Evolutionary conservation across 1,140 invertebrate species (phyloP), one percentile per base, ranked within the genome.

Genomic region (Batillaria attramentaria): DNA sequence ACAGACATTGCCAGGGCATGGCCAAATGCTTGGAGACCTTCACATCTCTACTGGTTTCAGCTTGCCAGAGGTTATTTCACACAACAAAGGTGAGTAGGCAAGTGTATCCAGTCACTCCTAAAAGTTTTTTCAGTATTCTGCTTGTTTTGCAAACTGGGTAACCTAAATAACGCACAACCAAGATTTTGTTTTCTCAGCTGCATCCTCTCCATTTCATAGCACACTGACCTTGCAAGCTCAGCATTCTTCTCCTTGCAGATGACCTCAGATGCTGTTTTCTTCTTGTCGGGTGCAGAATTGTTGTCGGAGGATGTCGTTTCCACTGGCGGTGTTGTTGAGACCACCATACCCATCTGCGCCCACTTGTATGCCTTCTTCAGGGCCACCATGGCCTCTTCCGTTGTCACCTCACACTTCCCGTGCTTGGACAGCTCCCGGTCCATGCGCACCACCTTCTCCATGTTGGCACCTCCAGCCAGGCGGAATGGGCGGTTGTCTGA

Each of bases 221-320:
- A 60, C n/a, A 69, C 72, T 75, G 79, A 90, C 90, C 88, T 89
- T 42, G 87, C 87, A 39, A 91, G 79, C 60, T 90, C 87, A n/a
- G 83, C 77, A 81, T 92, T 92, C 77, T 89, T 91, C 69, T 91
- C 90, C 77, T 88, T 89, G 81, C 90, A 91, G 6, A 87, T 79
- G 2, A 87, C 84, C 28, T 90, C 90, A 50, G 83, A 75, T 31
- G 86, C 83, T 72, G 82, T 88, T 81, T 91, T 91, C 79, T 90
- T 91, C 77, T 89, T 88, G 8, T 81, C 83, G 35, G 84, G 77
- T 0, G 82, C 83, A 37, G 84, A 78, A 42, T 83, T 78, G 8
- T 77, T 79, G 50, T 88, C 86, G 24, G 83, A 37, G 2, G 78
- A 79, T 10, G 68, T 79, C 5, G 68, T 78, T n/a, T 91, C 89